A percentile compares a stretch with the other conserved stretches of the same genome.
phyloP scores from a whole-genome alignment of 2,888 invertebrate genomes.

The Herminia tarsipennalis region DNA sequence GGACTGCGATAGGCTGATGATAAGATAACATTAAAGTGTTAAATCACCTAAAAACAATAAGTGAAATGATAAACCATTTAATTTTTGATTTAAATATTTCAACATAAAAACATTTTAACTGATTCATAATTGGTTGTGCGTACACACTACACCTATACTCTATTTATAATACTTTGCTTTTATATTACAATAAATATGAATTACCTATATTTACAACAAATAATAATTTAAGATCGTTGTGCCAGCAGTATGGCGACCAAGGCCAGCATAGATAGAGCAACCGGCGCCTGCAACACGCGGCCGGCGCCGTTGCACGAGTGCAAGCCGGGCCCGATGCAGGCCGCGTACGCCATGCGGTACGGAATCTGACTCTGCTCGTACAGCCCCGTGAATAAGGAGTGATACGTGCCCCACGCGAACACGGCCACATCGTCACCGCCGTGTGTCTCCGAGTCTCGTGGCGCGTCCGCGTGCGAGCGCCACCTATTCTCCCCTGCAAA shows the following conservation, averaged over 20 bases:
- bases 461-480: conserved; percentile 57
- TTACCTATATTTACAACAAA: no score
- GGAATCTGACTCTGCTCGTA: conserved; percentile 93
- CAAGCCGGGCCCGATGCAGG: conserved; percentile 87
- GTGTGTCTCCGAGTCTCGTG: conserved; percentile 88
- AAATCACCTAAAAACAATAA: no score
- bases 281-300: background rate
- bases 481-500: background rate
- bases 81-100: no score
- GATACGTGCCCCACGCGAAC: conserved; percentile 89
- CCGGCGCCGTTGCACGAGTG: conserved; percentile 57
- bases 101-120: no score
- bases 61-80: no score
- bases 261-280: background rate
- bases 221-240: conserved; percentile 87
- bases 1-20: no score
- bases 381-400: conserved; percentile 90
- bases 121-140: no score
- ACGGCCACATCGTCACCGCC: conserved; percentile 93
- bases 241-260: background rate
- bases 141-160: no score
- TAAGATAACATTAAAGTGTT: no score
- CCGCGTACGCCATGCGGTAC: conserved; percentile 89
- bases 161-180: no score
- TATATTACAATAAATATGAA: no score